phyloP scores from a whole-genome alignment of 35 echinoderm and acorn worm genomes.

The Eucidaris tribuloides region DNA sequence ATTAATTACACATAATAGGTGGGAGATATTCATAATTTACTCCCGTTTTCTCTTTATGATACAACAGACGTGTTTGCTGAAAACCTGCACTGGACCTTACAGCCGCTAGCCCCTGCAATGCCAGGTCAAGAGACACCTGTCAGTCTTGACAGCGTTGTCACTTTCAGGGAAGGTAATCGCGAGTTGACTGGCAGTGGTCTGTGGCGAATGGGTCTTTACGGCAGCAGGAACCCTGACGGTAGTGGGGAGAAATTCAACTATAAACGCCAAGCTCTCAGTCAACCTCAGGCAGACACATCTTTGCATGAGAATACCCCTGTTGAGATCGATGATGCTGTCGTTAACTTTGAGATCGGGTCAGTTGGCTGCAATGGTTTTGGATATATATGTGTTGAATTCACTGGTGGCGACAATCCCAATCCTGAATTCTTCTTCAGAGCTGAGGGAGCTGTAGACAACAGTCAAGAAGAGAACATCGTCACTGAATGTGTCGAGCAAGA shows the following conservation, averaged over 20 bases:
- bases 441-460: not conserved
- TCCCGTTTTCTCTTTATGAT: no score
- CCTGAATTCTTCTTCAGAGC: conserved; percentile 61
- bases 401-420: conserved; percentile 60
- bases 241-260: conserved; percentile 46
- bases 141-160: conserved; percentile 45
- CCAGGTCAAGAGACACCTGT: conserved; percentile 51
- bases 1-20: no score
- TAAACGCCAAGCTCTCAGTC: conserved; percentile 31
- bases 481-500: conserved; percentile 64
- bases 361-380: conserved; percentile 69
- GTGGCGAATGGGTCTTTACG: conserved; percentile 78
- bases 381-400: conserved; percentile 86
- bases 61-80: conserved; percentile 39
- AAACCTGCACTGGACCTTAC: conserved; percentile 37
- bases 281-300: conserved; percentile 5
- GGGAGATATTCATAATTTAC: no score
- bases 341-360: conserved; percentile 74
- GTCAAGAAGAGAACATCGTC: conserved; percentile 14
- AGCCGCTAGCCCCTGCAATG: not conserved
- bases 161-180: conserved; percentile 41
- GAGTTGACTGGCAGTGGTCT: conserved; percentile 54
- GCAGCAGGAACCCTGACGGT: conserved; percentile 65
- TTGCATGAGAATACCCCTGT: conserved; percentile 30
- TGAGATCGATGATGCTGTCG: conserved; percentile 26